Evolutionary conservation across 2,113 vertebrate species (phyloP).

Genomic region (Gymnogyps californianus): DNA sequence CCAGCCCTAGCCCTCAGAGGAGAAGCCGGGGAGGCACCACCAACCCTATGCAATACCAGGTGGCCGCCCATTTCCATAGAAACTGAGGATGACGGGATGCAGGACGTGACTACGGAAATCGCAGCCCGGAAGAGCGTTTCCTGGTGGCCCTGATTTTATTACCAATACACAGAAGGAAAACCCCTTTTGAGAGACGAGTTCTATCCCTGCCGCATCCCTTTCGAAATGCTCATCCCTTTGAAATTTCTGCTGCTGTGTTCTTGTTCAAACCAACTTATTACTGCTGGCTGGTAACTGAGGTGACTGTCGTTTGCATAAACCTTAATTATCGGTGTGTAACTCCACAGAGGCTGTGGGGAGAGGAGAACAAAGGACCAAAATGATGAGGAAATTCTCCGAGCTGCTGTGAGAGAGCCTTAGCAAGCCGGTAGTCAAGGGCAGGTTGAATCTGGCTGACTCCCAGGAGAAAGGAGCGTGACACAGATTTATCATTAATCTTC

Average conservation of each 20-base stretch:
- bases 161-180: not conserved
- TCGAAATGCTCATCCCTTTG: not conserved
- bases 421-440: not conserved
- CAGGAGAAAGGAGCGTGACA: not conserved
- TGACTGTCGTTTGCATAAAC: not conserved
- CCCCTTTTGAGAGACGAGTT: not conserved
- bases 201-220: not conserved
- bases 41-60: not conserved
- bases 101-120: not conserved
- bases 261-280: not conserved
- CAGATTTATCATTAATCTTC: slow-evolving; percentile 7
- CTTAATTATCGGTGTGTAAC: slow-evolving; percentile 1
- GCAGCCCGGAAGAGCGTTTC: fast-evolving
- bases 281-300: not conserved
- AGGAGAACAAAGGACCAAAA: slow-evolving; percentile 26
- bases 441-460: not conserved
- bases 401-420: not conserved
- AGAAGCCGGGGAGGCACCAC: fast-evolving
- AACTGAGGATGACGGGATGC: not conserved
- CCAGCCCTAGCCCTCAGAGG: not conserved
- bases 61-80: not conserved
- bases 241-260: not conserved
- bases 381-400: not conserved
- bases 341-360: not conserved
- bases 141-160: not conserved